A percentile compares a stretch with the other conserved stretches of the same genome.
phyloP scores from a whole-genome alignment of 2,888 invertebrate genomes.

The Morpho deidamia region DNA sequence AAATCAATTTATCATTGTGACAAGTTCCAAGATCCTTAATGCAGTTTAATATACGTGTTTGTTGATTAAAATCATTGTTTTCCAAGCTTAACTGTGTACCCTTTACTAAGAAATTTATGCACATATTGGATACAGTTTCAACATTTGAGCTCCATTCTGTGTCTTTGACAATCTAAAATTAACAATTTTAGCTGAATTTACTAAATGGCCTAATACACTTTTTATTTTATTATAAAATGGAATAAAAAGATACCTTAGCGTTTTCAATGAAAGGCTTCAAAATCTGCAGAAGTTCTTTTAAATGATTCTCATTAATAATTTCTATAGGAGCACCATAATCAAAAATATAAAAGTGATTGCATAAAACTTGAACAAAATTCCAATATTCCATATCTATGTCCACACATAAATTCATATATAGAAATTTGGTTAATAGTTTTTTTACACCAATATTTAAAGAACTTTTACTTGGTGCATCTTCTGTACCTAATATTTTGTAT shows the following conservation, averaged over 20 bases:
- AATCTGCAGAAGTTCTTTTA: conserved; percentile 43
- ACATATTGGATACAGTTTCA: conserved; percentile 48
- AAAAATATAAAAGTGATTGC: conserved; percentile 60
- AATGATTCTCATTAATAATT: conserved; percentile 46
- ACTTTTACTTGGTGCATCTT: conserved; percentile 37
- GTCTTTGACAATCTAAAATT: conserved; percentile 43
- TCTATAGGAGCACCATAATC: conserved; percentile 44
- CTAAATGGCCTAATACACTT: not conserved
- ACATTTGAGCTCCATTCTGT: conserved; percentile 44
- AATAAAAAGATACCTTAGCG: conserved; percentile 27
- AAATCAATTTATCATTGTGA: conserved; percentile 50
- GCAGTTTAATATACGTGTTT: conserved; percentile 72
- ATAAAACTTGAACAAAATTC: conserved; percentile 44
- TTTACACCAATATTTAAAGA: conserved; percentile 41
- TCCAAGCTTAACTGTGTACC: conserved; percentile 69
- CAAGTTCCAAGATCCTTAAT: conserved; percentile 72
- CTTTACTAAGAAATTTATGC: conserved; percentile 62
- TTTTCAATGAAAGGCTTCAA: conserved; percentile 45
- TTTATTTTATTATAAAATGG: not conserved
- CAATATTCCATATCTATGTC: conserved; percentile 48
- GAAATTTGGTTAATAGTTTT: conserved; percentile 54
- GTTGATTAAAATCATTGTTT: conserved; percentile 68
- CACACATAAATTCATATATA: conserved; percentile 50
- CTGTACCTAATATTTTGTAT: conserved; percentile 35
- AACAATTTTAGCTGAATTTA: no score